These are phyloP conservation scores for Lysiphlebus fabarum DNA, from an alignment of 1,140 invertebrate genomes.

Conservation along the genomic window DNA sequence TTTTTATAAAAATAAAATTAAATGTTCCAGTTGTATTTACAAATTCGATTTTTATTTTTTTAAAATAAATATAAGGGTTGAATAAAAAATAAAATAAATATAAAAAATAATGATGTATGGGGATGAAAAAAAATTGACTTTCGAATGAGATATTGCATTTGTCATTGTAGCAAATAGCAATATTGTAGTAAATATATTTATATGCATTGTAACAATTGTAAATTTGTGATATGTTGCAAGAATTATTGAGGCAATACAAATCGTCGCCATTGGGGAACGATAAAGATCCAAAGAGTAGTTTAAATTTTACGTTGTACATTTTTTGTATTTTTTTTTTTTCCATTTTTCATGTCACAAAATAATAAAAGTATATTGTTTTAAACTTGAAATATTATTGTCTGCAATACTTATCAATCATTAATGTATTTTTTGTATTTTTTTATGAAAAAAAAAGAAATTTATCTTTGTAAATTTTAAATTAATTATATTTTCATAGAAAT, in stretches of 20 bases:
- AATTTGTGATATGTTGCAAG: slow-evolving; percentile 15
- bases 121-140: slow-evolving; percentile 1
- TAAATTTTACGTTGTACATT: slow-evolving; percentile 10
- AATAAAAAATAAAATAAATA: too few species aligned
- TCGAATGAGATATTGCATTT: slow-evolving; percentile 3
- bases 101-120: background rate
- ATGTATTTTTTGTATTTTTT: too few species aligned
- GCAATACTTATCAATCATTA: background rate
- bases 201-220: slow-evolving; percentile 6
- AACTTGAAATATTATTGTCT: background rate
- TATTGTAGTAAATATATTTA: too few species aligned
- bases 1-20: too few species aligned
- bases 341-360: background rate
- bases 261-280: slow-evolving; percentile 13
- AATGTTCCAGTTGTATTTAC: too few species aligned
- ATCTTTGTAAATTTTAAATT: too few species aligned
- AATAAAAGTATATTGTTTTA: slow-evolving; percentile 3
- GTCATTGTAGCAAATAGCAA: background rate
- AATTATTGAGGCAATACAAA: slow-evolving; percentile 19
- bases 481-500: too few species aligned
- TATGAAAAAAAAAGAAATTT: background rate
- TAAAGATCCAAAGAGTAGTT: slow-evolving; percentile 9
- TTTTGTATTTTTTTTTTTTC: background rate
- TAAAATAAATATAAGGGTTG: too few species aligned
- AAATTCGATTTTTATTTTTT: too few species aligned